Percentiles rank a stretch among this genome's conserved stretches.
Conservation (phyloP, 2,113 vertebrate genomes). For the Phrynosoma platyrhinos region DNA sequence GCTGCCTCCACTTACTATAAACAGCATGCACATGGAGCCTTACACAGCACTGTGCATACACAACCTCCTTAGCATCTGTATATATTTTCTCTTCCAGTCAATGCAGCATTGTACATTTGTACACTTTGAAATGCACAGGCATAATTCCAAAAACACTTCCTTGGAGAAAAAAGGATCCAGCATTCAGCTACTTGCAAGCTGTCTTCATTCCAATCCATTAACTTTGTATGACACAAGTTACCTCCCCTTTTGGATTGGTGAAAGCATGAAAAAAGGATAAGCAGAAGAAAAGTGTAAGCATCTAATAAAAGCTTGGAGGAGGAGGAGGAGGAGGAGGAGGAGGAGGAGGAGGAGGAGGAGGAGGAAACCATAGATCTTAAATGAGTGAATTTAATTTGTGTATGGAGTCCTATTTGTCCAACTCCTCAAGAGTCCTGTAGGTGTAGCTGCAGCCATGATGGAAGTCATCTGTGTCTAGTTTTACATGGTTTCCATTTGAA, state of each 20-base stretch:
- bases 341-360: background rate
- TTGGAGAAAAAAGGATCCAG: background rate
- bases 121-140: background rate
- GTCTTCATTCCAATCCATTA: conserved; percentile 1
- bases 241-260: conserved; percentile 7
- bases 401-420: background rate
- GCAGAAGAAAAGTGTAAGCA: conserved; percentile 26
- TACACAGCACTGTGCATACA: background rate
- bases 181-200: background rate
- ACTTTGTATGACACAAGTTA: background rate
- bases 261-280: background rate
- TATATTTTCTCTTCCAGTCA: background rate
- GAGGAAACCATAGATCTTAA: conserved; percentile 21
- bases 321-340: background rate
- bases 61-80: too few relatives aligned
- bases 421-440: conserved; percentile 13
- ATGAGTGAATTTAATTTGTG: conserved; percentile 32
- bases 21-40: too few relatives aligned
- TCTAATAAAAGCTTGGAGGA: conserved; percentile 36
- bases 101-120: background rate
- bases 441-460: conserved; percentile 30
- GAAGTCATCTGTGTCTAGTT: conserved; percentile 16
- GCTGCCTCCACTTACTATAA: background rate
- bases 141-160: background rate
- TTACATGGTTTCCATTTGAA: conserved; percentile 36